phyloP scores from a whole-genome alignment of 2,888 invertebrate genomes.

The Macaria notata region DNA sequence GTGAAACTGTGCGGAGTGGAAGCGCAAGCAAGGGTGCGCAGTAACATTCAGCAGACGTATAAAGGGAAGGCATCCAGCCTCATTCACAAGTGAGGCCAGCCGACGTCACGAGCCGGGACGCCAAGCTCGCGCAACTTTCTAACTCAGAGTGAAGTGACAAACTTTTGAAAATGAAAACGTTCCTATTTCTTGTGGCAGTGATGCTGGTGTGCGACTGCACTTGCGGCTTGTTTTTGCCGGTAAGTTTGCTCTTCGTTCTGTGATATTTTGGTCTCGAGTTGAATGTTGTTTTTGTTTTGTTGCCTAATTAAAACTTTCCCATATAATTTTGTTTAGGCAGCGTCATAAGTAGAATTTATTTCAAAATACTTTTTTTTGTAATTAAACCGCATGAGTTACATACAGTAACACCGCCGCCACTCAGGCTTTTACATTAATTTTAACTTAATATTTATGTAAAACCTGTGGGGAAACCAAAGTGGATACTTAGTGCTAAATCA shows the following conservation, averaged over 20 bases:
- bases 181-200: conserved; percentile 54
- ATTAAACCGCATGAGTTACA: no score
- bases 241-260: conserved; percentile 44
- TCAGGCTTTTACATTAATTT: no score
- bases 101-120: conserved; percentile 51
- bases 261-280: no score
- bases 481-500: no score
- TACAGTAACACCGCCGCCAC: no score
- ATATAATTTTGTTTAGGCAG: no score
- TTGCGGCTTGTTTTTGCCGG: conserved; percentile 63
- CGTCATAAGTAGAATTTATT: no score
- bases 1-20: conserved; percentile 30
- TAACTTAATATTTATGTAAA: no score
- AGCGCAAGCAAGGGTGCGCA: conserved; percentile 74
- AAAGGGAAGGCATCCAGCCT: conserved; percentile 61
- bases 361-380: no score
- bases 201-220: conserved; percentile 58
- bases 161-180: conserved; percentile 60
- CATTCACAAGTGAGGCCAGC: conserved; percentile 69
- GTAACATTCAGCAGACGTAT: conserved; percentile 61
- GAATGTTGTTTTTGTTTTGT: no score
- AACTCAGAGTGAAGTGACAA: conserved; percentile 24
- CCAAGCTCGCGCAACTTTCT: conserved; percentile 46
- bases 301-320: no score
- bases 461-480: no score